Base-by-base conservation (phyloP, 2,888 invertebrate genomes). In the Apocheima hispidaria region DNA sequence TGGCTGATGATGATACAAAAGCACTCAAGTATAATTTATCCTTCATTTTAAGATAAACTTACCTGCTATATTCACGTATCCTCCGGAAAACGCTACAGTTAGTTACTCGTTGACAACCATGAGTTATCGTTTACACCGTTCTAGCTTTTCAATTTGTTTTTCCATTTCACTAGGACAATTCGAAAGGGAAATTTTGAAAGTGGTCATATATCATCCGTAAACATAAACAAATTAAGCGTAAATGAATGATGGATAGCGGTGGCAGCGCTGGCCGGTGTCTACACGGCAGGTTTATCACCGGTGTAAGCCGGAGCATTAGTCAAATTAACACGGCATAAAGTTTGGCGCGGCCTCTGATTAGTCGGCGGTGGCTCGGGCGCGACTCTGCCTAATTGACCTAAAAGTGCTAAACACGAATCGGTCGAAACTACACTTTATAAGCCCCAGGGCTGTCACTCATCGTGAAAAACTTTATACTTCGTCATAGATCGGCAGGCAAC, bases 261-360 rank as follows among this genome's bases (percentile, higher is more conserved):
- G 62, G 69, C 72, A 72, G 78, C 75, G 79, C 79, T 74, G 74
- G 73, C 67, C 67, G 70, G 77, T 75, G 77, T 78, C 71, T 71
- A 78, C 79, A 76, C 70, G 83, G 79, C 77, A 77, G 81, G 84
- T 85, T 84, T 88, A 89, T 83, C 84, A 83, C 81, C 75, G 75
- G 84, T 83, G 82, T 82, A 81, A 84, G 82, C 86, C 85, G 82
- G 79, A 79, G 79, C 92, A 92, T 92, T 92, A 92, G 91, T 92
- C 92, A 92, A 92, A 92, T 92, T 92, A 92, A 92, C 92, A 92
- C 91, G 87, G 87, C 82, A 87, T 92, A 92, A 92, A 91, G 86
- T 86, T 85, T 82, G 90, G 86, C 86, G 88, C 83, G 89, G 81
- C 86, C 84, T 68, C 89, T 92, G 92, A 91, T 90, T 91, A 91